phyloP scores from a whole-genome alignment of 2,797 vertebrate genomes.

The Myioborus miniatus region DNA sequence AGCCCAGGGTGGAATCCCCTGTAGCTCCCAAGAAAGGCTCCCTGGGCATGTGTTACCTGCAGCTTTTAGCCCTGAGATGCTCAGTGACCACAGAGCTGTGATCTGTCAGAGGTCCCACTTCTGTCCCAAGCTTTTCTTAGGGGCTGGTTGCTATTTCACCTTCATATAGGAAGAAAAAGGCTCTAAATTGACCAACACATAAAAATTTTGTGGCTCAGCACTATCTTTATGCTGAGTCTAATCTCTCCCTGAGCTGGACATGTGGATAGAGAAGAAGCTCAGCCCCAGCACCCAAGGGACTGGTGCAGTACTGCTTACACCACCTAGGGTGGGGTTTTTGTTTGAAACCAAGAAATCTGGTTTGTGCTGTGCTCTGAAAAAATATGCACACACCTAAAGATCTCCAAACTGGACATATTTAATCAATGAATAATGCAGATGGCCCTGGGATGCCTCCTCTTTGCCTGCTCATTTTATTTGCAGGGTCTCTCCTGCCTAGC shows the following conservation, averaged over 20 bases:
- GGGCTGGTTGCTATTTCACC: background rate
- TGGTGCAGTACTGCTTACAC: accelerated
- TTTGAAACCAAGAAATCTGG: background rate
- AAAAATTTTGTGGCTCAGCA: background rate
- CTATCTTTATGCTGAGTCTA: background rate
- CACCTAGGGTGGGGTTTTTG: accelerated
- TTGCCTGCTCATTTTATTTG: accelerated
- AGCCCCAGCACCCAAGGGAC: background rate
- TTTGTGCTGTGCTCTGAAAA: background rate
- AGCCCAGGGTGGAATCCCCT: background rate
- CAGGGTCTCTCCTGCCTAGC: background rate
- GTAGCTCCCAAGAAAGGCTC: background rate
- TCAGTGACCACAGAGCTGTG: background rate
- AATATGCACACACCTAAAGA: accelerated
- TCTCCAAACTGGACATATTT: background rate
- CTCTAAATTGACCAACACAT: background rate
- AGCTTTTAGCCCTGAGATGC: background rate
- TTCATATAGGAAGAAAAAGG: background rate
- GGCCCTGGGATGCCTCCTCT: background rate
- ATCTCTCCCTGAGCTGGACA: background rate
- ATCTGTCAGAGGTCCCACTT: background rate
- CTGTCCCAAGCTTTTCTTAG: background rate
- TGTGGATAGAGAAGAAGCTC: background rate
- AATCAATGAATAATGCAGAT: background rate
- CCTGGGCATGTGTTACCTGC: background rate